A percentile compares a stretch with the other conserved stretches of the same genome.
These are phyloP conservation scores for Dromococcyx pavoninus DNA, from an alignment of 2,797 vertebrate genomes.

Conservation along the genomic window DNA sequence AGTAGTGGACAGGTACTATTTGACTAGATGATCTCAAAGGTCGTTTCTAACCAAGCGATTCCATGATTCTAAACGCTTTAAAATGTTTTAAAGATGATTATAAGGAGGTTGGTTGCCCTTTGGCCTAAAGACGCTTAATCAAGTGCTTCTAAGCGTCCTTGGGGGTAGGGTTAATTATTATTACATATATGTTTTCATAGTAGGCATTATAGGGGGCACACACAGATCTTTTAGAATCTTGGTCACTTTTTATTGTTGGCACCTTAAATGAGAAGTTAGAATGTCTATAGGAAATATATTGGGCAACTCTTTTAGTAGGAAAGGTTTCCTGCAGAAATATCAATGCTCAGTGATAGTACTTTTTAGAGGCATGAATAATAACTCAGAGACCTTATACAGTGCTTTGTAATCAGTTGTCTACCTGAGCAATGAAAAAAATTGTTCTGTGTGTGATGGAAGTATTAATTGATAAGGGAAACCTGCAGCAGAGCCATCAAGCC, in stretches of 20 bases:
- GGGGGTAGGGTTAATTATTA: not conserved
- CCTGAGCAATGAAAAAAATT: not conserved
- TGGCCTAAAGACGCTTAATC: accelerated
- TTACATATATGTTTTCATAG: accelerated
- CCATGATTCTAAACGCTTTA: not conserved
- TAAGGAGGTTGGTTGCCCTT: not conserved
- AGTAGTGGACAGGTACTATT: no score
- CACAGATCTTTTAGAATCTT: not conserved
- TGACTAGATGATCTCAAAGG: no score
- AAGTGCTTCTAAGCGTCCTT: not conserved
- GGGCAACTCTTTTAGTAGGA: not conserved
- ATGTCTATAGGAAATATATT: not conserved
- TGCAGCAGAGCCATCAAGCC: not conserved
- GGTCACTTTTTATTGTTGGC: not conserved
- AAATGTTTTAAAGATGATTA: not conserved
- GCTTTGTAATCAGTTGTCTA: not conserved
- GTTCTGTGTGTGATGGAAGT: not conserved
- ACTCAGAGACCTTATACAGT: accelerated
- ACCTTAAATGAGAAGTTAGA: not conserved
- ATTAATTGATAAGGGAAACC: not conserved
- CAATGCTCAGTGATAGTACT: not conserved
- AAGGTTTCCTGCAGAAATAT: not conserved
- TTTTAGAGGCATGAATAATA: not conserved
- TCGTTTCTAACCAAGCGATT: no score
- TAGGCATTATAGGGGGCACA: not conserved